Percentiles rank a stretch among this genome's conserved stretches.
phyloP scores from a whole-genome alignment of 2,113 vertebrate species.

The Nematolebias whitei region DNA sequence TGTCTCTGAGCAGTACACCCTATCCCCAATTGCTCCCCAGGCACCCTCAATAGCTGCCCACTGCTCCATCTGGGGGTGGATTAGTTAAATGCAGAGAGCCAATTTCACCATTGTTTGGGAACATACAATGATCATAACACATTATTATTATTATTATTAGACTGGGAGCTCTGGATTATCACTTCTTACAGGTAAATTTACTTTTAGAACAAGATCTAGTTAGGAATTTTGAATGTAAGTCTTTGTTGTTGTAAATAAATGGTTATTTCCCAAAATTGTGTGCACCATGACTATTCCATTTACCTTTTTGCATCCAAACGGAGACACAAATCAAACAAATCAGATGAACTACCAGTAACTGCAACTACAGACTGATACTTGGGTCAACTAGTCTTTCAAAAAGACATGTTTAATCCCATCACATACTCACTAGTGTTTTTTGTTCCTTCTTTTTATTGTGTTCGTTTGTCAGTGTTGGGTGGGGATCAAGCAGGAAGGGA shows the following conservation, averaged over 20 bases:
- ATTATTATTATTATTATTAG: too few species aligned
- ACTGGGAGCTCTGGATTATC: too few species aligned
- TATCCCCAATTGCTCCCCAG: too few species aligned
- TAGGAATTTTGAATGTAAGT: neutral
- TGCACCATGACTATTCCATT: constrained; percentile 1
- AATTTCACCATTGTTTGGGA: too few species aligned
- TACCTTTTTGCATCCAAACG: neutral
- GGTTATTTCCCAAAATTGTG: neutral
- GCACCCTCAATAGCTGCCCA: too few species aligned
- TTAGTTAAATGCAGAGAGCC: too few species aligned
- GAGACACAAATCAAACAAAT: neutral
- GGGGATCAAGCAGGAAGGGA: constrained; percentile 42
- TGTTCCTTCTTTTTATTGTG: constrained; percentile 9
- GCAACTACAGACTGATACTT: neutral
- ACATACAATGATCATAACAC: too few species aligned
- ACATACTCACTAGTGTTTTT: constrained; percentile 9
- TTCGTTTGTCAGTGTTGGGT: constrained; percentile 13
- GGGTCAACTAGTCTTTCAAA: constrained; percentile 16
- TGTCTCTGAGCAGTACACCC: too few species aligned
- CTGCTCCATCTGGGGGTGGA: too few species aligned
- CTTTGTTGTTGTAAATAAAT: neutral
- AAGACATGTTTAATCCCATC: neutral
- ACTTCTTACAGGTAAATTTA: too few species aligned
- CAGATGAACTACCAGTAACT: neutral
- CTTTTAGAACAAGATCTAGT: neutral